Conservation (phyloP, 2,797 vertebrate species). For the Capromys pilorides region DNA sequence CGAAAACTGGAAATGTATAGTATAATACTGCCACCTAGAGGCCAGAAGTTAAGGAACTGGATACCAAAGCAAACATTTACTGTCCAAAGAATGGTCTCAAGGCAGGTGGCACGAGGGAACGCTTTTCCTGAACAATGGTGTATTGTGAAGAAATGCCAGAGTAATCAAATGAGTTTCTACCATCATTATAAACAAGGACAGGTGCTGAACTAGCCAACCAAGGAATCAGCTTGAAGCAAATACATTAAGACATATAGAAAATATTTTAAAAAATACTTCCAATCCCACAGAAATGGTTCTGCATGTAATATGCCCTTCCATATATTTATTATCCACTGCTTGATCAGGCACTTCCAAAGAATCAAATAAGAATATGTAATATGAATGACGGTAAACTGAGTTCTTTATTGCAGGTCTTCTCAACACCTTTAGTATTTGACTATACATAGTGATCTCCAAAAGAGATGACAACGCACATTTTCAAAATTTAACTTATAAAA, state of each 20-base stretch:
- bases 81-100: neutral
- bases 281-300: constrained; percentile 14
- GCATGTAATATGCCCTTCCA: neutral
- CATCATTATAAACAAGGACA: neutral
- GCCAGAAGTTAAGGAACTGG: neutral
- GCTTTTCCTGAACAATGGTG: neutral
- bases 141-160: neutral
- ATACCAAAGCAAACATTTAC: neutral
- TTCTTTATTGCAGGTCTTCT: neutral
- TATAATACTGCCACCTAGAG: constrained; percentile 79
- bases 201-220: neutral
- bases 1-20: neutral
- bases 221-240: neutral
- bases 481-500: neutral
- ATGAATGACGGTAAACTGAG: neutral
- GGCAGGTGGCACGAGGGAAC: neutral
- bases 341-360: constrained; percentile 6
- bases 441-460: neutral
- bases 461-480: neutral
- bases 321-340: neutral
- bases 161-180: neutral
- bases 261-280: neutral
- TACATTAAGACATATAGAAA: constrained; percentile 21
- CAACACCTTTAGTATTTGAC: constrained; percentile 31
- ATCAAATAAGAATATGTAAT: neutral